phyloP scores from a whole-genome alignment of 1,140 invertebrate species.

The Calliphora vicina region DNA sequence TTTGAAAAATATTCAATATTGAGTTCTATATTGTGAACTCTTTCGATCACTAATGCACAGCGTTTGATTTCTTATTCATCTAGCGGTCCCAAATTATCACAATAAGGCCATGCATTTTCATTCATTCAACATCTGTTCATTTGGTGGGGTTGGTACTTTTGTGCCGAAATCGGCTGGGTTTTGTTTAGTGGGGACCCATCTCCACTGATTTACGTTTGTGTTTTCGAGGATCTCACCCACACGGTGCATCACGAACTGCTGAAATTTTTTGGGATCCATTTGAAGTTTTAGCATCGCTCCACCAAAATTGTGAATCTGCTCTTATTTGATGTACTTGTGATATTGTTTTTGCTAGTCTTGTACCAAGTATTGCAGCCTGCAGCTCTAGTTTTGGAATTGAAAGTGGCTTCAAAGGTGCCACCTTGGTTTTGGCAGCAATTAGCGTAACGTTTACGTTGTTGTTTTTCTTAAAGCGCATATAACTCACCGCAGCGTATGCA shows the following conservation, averaged over 20 bases:
- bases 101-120: background rate
- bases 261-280: background rate
- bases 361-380: background rate
- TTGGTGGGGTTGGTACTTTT: background rate
- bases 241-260: conserved; percentile 39
- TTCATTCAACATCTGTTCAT: background rate
- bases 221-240: conserved; percentile 47
- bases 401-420: background rate
- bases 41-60: background rate
- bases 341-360: background rate
- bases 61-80: background rate
- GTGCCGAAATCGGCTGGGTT: conserved; percentile 37
- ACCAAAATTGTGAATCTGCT: background rate
- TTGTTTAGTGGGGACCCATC: conserved; percentile 35
- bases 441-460: background rate
- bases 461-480: background rate
- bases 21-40: background rate
- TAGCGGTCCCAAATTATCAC: background rate
- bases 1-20: background rate
- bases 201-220: conserved; percentile 37
- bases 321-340: background rate
- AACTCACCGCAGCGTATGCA: conserved; percentile 3
- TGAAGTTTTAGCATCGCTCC: background rate
- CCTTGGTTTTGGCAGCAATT: background rate
- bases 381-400: background rate